Base-by-base conservation (phyloP, 1,140 invertebrate species). In the Notospermus geniculatus region DNA sequence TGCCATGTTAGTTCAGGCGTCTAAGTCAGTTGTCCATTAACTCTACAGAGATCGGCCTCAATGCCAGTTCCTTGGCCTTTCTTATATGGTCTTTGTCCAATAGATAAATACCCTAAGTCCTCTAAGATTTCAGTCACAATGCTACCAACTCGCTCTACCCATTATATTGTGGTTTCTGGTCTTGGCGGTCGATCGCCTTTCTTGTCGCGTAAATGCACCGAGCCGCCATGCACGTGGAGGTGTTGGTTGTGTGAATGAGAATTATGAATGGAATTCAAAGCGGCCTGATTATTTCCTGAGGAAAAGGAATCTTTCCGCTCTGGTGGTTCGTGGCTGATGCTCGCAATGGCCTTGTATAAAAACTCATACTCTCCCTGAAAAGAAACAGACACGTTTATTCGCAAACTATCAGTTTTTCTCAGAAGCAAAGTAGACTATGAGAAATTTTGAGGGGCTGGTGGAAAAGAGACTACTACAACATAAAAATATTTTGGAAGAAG, bases 281-380 rank as follows among this genome's bases (percentile, higher is more conserved):
- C 19, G 19, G 46, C n/a, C 19, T 50, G 46, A 50, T 50, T 50
- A n/a, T 50, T 50, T 5, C 46, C 46, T 4, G n/a, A 23, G 5
- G 25, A 23, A 9, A 50, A 19, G 4, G 19, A 23, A 25, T 23
- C 28, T 43, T 71, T 67, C 54, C 62, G 63, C 55, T 71, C 70
- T 15, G 39, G 57, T 52, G 59, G 59, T 43, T 71, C 66, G 22
- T 70, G 60, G 17, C 50, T 62, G 27, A 75, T 67, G 65, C 74
- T 75, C 71, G 88, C 87, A 63, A 88, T 74, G 57, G 86, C 86
- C 64, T 85, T 84, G 72, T 89, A 89, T 54, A 89, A 74, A 67
- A 87, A 84, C 62, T 86, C 68, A 61, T 87, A 87, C 71, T 88
- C 87, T 65, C 88, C 88, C 84, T 88, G 74, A 5, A 71, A 69